Conservation (phyloP, 2,797 vertebrate species). For the Danionella dracula region DNA sequence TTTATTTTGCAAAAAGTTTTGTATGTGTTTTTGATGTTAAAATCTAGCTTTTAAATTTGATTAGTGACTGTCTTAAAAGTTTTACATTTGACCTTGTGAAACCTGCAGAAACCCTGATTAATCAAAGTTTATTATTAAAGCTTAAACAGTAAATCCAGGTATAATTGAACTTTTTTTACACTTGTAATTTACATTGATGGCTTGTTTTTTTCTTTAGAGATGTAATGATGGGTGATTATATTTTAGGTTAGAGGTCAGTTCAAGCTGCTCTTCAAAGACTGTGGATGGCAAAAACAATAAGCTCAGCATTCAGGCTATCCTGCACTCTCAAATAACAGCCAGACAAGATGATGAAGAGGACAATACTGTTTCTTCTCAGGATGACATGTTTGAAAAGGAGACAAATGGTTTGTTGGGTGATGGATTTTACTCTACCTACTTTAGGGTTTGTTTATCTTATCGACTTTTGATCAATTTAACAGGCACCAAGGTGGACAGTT, state of each 20-base stretch:
- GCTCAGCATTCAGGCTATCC: conserved; percentile 55
- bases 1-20: too few relatives aligned
- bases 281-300: conserved; percentile 48
- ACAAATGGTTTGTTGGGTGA: conserved; percentile 58
- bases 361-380: conserved; percentile 79
- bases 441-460: not conserved
- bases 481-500: conserved; percentile 70
- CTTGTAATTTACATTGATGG: too few relatives aligned
- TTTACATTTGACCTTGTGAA: too few relatives aligned
- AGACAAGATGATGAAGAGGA: conserved; percentile 46
- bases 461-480: not conserved
- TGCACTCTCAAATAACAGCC: conserved; percentile 60
- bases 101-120: too few relatives aligned
- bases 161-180: too few relatives aligned
- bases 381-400: conserved; percentile 83
- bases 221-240: not conserved
- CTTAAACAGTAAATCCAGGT: too few relatives aligned
- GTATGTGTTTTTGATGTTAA: too few relatives aligned
- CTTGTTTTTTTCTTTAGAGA: too few relatives aligned
- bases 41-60: too few relatives aligned
- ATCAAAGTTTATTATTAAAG: too few relatives aligned
- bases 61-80: too few relatives aligned
- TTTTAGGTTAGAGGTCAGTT: conserved; percentile 63
- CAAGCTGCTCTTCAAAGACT: conserved; percentile 63
- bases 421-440: not conserved